Percentiles rank a stretch among this genome's conserved stretches.
Conservation (phyloP, 2,113 vertebrate genomes). For the Okapia johnstoni region DNA sequence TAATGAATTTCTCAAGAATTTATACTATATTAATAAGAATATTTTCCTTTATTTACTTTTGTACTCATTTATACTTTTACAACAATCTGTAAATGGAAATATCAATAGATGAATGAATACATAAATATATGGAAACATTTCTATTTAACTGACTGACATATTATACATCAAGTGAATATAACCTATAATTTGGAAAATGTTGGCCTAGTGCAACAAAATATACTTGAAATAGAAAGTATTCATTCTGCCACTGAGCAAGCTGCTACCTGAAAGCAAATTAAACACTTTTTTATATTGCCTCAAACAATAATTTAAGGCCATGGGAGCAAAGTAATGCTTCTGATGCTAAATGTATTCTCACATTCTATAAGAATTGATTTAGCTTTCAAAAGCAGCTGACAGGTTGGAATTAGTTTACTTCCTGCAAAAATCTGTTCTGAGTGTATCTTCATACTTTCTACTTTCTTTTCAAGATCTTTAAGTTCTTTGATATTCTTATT, state of each 20-base stretch:
- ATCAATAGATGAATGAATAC: not conserved
- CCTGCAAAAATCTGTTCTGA: not conserved
- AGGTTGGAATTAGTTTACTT: slow-evolving; percentile 3
- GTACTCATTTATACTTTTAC: not conserved
- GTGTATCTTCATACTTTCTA: not conserved
- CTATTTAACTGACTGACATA: not conserved
- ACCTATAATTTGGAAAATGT: slow-evolving; percentile 35
- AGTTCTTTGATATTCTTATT: not conserved
- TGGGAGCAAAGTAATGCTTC: not conserved
- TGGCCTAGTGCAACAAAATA: slow-evolving; percentile 16
- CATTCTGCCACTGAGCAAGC: not conserved
- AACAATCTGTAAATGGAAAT: not conserved
- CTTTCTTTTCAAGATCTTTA: not conserved
- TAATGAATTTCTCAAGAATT: not conserved
- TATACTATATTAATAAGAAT: not conserved
- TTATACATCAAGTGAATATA: not conserved
- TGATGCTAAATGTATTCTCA: slow-evolving; percentile 37
- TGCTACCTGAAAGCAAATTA: slow-evolving; percentile 27
- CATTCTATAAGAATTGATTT: not conserved
- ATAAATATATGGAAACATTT: not conserved
- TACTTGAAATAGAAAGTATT: not conserved
- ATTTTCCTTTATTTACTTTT: not conserved
- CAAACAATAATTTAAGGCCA: slow-evolving; percentile 56
- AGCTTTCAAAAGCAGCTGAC: slow-evolving; percentile 15
- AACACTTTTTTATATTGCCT: slow-evolving; percentile 1